Evolutionary conservation across 1,140 invertebrate genomes (phyloP), one percentile per base, ranked within the genome.

Genomic region (Saccostrea cuccullata): DNA sequence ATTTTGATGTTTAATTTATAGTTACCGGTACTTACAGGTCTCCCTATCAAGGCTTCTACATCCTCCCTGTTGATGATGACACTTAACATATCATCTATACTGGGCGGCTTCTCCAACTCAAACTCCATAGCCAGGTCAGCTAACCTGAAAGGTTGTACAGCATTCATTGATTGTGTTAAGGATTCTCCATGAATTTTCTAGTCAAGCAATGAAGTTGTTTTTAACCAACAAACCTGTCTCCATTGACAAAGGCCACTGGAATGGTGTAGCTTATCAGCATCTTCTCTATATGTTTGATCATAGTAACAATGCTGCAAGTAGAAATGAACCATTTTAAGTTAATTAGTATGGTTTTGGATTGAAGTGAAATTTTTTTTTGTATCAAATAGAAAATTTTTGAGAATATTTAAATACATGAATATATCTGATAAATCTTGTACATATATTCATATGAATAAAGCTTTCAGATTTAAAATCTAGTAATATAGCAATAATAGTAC

Each of bases 161-260:
- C 12, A 73, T 13, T 13, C 17, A n/a, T 55, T 86, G 23, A 88
- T 64, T n/a, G 82, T 47, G 17, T 83, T 17, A n/a, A 13, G n/a
- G 55, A 84, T 11, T 9, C 40, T 55, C 12, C 30, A 11, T 30
- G 26, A 30, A 26, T 15, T 11, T 30, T 77, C 11, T 40, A 30
- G 20, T 77, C 2, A 30, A 40, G 6, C 17, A 12, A 40, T 40
- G 26, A 30, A 13, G 1, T 77, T 36, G 2, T 20, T 64, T 64
- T 64, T 2, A 64, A 20, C 30, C 30, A 17, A 89, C 91, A 90
- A 91, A 94, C 94, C 91, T 94, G 86, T 95, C 94, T 89, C 94
- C 94, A 92, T 94, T 92, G 30, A 95, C 91, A 90, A 95, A 95
- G 70, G 94, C 94, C n/a, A 95, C 90, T 83, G 94, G 94, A 17